Evolutionary conservation across 2,797 vertebrate species (phyloP).

Genomic region (Amazona finschi): DNA sequence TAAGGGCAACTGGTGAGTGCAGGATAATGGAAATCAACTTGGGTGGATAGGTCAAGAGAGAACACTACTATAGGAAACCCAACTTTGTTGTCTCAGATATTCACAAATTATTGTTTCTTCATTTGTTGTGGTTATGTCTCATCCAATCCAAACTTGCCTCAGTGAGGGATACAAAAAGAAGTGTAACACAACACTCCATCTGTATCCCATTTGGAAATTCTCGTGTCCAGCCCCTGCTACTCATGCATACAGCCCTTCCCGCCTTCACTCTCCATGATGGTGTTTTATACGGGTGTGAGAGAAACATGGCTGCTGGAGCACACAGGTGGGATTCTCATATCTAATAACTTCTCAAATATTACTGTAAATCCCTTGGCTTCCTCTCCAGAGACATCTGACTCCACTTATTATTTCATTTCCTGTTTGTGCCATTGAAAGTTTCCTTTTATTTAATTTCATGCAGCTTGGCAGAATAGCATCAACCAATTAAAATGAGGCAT

Average conservation of each 20-base stretch:
- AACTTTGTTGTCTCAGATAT: not conserved
- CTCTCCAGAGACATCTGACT: constrained; percentile 25
- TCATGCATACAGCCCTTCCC: not conserved
- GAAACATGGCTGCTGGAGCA: constrained; percentile 13
- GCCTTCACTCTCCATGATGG: not conserved
- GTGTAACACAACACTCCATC: not conserved
- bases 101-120: not conserved
- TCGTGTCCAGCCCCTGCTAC: not conserved
- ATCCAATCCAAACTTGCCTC: not conserved
- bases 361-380: not conserved
- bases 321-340: constrained; percentile 22
- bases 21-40: not conserved
- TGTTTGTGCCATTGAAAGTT: constrained; percentile 19
- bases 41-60: not conserved
- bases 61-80: not conserved
- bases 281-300: not conserved
- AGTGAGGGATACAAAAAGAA: not conserved
- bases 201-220: not conserved
- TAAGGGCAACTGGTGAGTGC: not conserved
- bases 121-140: not conserved
- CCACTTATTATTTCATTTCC: constrained; percentile 38
- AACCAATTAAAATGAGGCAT: constrained; percentile 22
- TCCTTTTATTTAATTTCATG: constrained; percentile 32
- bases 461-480: constrained; percentile 21
- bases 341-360: constrained; percentile 42